A percentile compares a stretch with the other conserved stretches of the same genome.
These are phyloP conservation scores for Burhinus oedicnemus DNA, from an alignment of 2,113 vertebrate genomes.

Conservation along the genomic window DNA sequence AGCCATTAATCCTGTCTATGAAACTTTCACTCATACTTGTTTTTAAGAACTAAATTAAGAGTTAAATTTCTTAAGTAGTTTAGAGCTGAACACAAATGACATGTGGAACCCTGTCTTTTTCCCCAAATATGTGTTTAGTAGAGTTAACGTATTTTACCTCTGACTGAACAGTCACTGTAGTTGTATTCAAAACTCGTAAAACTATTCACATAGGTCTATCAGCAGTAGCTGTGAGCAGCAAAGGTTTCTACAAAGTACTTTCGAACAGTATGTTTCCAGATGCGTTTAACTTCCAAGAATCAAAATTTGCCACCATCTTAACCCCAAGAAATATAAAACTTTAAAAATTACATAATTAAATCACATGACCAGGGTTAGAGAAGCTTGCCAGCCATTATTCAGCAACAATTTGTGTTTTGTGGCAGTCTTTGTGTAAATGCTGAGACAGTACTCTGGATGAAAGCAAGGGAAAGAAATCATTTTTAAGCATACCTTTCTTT, in stretches of 20 bases:
- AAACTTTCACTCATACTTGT: constrained; percentile 35
- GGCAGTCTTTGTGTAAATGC: background rate
- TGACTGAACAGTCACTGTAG: background rate
- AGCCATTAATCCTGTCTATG: constrained; percentile 39
- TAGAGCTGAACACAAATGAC: constrained; percentile 12
- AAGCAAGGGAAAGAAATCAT: background rate
- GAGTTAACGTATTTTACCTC: background rate
- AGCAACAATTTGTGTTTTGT: background rate
- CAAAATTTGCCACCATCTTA: background rate
- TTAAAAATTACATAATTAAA: background rate
- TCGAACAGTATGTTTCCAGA: background rate
- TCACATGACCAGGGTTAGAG: background rate
- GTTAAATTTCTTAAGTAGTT: constrained; percentile 35
- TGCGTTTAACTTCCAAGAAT: background rate
- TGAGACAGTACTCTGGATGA: background rate
- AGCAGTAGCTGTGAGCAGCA: background rate
- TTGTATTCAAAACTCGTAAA: background rate
- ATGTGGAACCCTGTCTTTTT: background rate
- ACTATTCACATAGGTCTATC: background rate
- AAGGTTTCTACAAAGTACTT: background rate
- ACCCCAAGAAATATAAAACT: background rate
- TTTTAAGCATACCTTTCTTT: constrained; percentile 68
- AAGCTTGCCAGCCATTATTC: background rate
- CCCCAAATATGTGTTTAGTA: background rate
- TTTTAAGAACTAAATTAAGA: constrained; percentile 45